A percentile compares a stretch with the other conserved stretches of the same genome.
Evolutionary conservation across 2,888 invertebrate species (phyloP).

Genomic region (Diarsia dahlii): DNA sequence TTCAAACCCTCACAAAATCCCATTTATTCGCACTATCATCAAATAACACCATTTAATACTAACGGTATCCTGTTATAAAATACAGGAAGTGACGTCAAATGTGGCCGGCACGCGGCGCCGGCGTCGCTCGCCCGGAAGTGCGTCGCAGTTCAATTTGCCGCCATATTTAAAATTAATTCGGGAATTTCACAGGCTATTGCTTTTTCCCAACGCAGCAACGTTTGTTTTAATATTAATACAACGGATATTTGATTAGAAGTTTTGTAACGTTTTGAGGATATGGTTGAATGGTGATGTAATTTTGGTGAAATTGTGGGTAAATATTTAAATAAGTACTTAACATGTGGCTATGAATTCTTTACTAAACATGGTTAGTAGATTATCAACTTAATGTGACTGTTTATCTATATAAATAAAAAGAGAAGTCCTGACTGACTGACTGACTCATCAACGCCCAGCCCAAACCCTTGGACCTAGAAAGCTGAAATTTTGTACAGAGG

Average conservation of each 20-base stretch:
- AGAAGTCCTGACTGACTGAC: no score
- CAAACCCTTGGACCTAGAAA: no score
- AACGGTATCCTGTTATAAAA: slow-evolving; percentile 70
- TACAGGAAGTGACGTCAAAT: slow-evolving; percentile 76
- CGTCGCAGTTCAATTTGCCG: slow-evolving; percentile 79
- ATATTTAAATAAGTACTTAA: no score
- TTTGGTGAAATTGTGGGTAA: not conserved
- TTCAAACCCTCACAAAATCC: slow-evolving; percentile 30
- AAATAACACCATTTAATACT: slow-evolving; percentile 67
- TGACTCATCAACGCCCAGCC: no score
- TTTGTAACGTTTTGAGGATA: slow-evolving; percentile 36
- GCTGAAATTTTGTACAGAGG: no score
- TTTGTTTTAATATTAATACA: slow-evolving; percentile 50
- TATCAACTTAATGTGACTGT: no score
- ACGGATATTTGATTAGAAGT: slow-evolving; percentile 54
- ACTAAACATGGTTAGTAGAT: no score
- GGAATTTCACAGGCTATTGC: slow-evolving; percentile 72
- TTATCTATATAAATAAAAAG: no score
- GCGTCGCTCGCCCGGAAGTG: slow-evolving; percentile 75
- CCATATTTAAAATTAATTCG: slow-evolving; percentile 74
- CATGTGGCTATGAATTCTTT: no score
- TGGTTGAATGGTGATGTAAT: slow-evolving; percentile 19
- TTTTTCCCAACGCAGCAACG: slow-evolving; percentile 38
- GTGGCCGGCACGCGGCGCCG: slow-evolving; percentile 74
- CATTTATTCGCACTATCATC: slow-evolving; percentile 57